Evolutionary conservation across 2,888 invertebrate species (phyloP).

Genomic region (Phortica okadai): DNA sequence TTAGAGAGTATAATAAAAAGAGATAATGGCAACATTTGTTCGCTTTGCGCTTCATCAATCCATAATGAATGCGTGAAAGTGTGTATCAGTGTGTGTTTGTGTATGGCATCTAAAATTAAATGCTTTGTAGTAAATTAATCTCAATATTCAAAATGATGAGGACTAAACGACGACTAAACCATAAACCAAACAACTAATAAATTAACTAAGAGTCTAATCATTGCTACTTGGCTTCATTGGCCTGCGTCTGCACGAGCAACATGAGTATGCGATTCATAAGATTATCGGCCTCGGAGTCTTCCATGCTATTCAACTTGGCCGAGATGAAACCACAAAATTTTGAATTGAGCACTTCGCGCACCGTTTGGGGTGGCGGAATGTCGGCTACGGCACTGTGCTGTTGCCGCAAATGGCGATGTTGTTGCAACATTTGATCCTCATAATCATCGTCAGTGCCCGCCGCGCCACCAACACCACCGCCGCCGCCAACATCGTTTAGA

Average conservation of each 20-base stretch:
- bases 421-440: conserved; percentile 72
- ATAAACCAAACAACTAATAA: not conserved
- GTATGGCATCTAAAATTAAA: no score
- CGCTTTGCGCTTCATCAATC: conserved; percentile 51
- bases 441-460: conserved; percentile 62
- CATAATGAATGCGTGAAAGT: conserved; percentile 43
- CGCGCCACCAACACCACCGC: conserved; percentile 43
- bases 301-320: conserved; percentile 74
- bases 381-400: conserved; percentile 61
- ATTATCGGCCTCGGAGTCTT: conserved; percentile 74
- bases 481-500: conserved; percentile 43
- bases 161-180: not conserved
- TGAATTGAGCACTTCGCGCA: conserved; percentile 73
- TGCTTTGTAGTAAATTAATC: not conserved
- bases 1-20: conserved; percentile 25
- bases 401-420: conserved; percentile 72
- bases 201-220: not conserved
- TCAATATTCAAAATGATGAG: not conserved
- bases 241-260: conserved; percentile 71
- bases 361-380: conserved; percentile 71
- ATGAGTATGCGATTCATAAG: conserved; percentile 74
- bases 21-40: conserved; percentile 45
- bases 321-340: conserved; percentile 75
- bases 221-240: conserved; percentile 47
- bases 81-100: no score